A percentile compares a stretch with the other conserved stretches of the same genome.
These are phyloP conservation scores for Eubasilissa splendida DNA, from an alignment of 2,888 invertebrate species.

Conservation along the genomic window DNA sequence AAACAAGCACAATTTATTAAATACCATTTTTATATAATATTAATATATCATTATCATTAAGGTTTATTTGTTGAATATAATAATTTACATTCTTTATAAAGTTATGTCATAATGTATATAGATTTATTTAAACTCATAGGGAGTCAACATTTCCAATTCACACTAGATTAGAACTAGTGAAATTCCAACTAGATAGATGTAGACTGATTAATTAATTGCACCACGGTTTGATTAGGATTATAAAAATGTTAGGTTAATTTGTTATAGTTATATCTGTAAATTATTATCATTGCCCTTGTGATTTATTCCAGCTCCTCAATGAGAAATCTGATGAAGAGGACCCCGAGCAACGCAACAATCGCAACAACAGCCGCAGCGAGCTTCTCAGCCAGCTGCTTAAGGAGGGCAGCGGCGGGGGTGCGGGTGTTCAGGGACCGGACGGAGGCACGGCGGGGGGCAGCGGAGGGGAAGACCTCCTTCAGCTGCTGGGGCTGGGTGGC, in stretches of 20 bases:
- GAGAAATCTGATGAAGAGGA: slow-evolving; percentile 87
- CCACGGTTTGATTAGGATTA: no score
- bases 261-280: background rate
- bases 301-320: slow-evolving; percentile 79
- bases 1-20: no score
- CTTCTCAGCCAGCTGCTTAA: slow-evolving; percentile 72
- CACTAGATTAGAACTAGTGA: no score
- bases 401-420: slow-evolving; percentile 58
- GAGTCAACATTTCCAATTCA: no score
- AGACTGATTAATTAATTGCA: no score
- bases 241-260: background rate
- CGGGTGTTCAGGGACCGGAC: slow-evolving; percentile 60
- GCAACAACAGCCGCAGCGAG: slow-evolving; percentile 67
- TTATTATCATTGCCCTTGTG: background rate
- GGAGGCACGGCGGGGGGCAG: slow-evolving; percentile 31
- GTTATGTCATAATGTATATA: no score
- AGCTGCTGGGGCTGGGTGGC: slow-evolving; percentile 52
- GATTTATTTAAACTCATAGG: no score
- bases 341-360: slow-evolving; percentile 72
- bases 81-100: no score
- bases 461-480: slow-evolving; percentile 53
- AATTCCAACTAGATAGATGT: no score
- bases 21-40: no score
- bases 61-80: no score
- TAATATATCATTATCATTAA: no score